Evolutionary conservation across 53 echinoderm and acorn worm genomes (phyloP), one percentile per base, ranked within the genome.

Genomic region (Actinopyga echinites): DNA sequence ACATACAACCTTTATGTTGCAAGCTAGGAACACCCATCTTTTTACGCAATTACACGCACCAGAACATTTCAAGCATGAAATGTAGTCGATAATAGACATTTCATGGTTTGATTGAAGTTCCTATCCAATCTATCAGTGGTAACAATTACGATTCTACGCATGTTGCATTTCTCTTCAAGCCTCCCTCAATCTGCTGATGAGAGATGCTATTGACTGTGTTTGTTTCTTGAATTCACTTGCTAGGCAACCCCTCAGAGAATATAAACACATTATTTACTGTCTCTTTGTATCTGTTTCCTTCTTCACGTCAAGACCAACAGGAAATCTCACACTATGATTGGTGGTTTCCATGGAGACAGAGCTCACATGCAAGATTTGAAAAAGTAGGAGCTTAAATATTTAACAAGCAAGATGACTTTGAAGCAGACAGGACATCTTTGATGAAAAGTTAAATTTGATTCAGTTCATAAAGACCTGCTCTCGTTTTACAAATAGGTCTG

Each of bases 341-440:
- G 68, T 67, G 68, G 68, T 67, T 38, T 12, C 68, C 68, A 67
- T 67, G 21, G 68, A 21, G 34, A 67, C 68, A 67, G 34, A 67
- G 22, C 31, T 67, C 68, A 67, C 31, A 67, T 67, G 49, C 68
- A 30, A 34, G 37, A 32, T 67, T 67, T 67, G 34, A 67, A 67
- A n/a, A 67, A 30, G 34, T 21, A 67, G 68, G n/a, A 33, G 36
- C 63, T 30, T 4, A 63, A 30, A 30, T 17, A 49, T 49, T 49
- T 17, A 49, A 0, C 49, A 2, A 49, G 7, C 49, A 6, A 49
- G 3, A 13, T 49, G 49, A 17, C 0, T 0, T 13, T 15, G 1
- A 15, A 15, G 17, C 1, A 1, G 49, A 15, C 13, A 0, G 17
- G 7, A 49, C 49, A 49, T 3, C 5, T 40, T 40, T 40, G 40